Conservation (phyloP, 92 coral and sea anemone genomes). For the Nematostella vectensis region DNA sequence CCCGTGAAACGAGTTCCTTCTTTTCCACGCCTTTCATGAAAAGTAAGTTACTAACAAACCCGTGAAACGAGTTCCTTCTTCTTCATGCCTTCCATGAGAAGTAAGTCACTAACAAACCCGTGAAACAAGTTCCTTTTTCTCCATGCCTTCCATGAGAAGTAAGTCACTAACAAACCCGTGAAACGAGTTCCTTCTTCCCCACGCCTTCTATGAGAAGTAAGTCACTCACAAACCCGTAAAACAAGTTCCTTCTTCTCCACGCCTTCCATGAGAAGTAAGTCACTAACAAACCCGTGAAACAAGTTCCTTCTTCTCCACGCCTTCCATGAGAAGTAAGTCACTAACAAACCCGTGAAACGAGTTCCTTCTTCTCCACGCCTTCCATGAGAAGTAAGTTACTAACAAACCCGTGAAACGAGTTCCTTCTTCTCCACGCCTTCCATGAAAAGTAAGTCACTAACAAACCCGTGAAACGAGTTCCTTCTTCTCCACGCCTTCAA, state of each 20-base stretch:
- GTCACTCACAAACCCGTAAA: constrained; percentile 26
- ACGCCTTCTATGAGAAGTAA: constrained; percentile 94
- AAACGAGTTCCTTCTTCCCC: constrained; percentile 88
- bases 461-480: constrained; percentile 89
- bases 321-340: constrained; percentile 79
- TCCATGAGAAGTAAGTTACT: constrained; percentile 74
- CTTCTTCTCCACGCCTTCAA: constrained; percentile 90
- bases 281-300: constrained; percentile 48
- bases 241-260: constrained; percentile 88
- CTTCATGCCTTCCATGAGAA: constrained; percentile 95
- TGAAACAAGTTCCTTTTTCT: constrained; percentile 89
- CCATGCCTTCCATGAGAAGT: constrained; percentile 96
- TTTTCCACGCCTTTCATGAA: constrained; percentile 94
- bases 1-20: constrained; percentile 85
- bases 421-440: constrained; percentile 89
- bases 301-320: constrained; percentile 94
- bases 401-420: constrained; percentile 85
- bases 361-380: constrained; percentile 90
- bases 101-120: constrained; percentile 46
- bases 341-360: constrained; percentile 74
- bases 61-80: constrained; percentile 85
- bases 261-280: constrained; percentile 93
- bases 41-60: constrained; percentile 58
- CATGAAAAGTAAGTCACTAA: constrained; percentile 67
- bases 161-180: constrained; percentile 40